phyloP scores from a whole-genome alignment of 1,140 invertebrate genomes.

The Atta cephalotes region DNA sequence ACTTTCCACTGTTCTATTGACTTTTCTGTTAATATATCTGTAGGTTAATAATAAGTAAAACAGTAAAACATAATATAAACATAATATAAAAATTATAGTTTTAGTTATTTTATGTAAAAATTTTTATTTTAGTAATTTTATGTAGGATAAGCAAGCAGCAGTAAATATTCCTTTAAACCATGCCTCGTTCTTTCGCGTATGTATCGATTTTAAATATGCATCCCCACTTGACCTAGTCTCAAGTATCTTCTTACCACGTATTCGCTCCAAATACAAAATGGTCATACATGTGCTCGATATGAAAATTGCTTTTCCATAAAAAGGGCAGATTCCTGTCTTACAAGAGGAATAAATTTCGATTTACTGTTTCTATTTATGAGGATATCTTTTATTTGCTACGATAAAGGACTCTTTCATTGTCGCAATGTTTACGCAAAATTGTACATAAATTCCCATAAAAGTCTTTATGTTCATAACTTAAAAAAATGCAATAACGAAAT shows the following conservation, averaged over 20 bases:
- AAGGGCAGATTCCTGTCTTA: slow-evolving; percentile 1
- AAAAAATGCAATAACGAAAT: background rate
- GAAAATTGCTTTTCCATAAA: slow-evolving; percentile 47
- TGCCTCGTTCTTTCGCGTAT: slow-evolving; percentile 25
- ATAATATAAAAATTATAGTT: background rate
- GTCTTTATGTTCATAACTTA: background rate
- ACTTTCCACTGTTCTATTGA: background rate
- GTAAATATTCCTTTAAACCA: slow-evolving; percentile 32
- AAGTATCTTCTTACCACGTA: slow-evolving; percentile 17
- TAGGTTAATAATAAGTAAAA: background rate
- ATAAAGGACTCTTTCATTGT: slow-evolving; percentile 5
- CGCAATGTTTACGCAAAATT: background rate
- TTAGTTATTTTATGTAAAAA: background rate
- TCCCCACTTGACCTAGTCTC: slow-evolving; percentile 45
- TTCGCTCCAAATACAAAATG: slow-evolving; percentile 46
- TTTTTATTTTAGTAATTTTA: background rate
- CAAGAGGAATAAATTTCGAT: slow-evolving; percentile 40
- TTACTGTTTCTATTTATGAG: slow-evolving; percentile 46
- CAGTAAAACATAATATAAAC: background rate
- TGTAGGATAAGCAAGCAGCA: background rate
- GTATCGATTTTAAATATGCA: slow-evolving; percentile 45
- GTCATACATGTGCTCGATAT: slow-evolving; percentile 27
- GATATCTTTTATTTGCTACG: background rate
- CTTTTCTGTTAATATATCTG: background rate
- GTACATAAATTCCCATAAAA: background rate